Base-by-base conservation (phyloP, 2,888 invertebrate species). In the Ornithoptera priamus region DNA sequence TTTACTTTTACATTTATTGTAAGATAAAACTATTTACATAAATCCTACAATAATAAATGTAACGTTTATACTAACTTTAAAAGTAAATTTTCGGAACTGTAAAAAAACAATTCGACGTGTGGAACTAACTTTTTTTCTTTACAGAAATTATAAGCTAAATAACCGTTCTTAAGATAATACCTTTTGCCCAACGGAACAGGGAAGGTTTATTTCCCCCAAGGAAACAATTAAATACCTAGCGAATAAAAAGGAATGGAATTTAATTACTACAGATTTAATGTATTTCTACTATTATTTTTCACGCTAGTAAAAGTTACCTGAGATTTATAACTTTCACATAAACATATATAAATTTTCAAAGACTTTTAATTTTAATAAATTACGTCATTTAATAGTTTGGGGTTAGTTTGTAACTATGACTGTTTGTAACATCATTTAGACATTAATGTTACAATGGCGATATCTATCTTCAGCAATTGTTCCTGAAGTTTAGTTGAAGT, bases 1-100 rank as follows among this genome's bases (percentile, higher is more conserved):
- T 78, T 80, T 77, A 74, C 73, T 76, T 77, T 76, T 77, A 77
- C 74, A 75, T 72, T 70, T 75, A 75, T 77, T 78, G 79, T 80
- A 80, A 86, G 85, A 84, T 84, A 85, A 84, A 85, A 81, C 85
- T 90, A 90, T 90, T 87, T 90, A 90, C 89, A 90, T 85, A 87
- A 53, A 86, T 83, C 82, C 84, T 85, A 87, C 80, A 79, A 77
- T 73, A 76, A 76, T 82, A 81, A 83, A 83, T 78, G 84, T 84
- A 84, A 79, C 77, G 80, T 81, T 46, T 82, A 84, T 79, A 79
- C 82, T 80, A 82, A 79, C 76, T 79, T 74, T 76, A 76, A 78
- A 30, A 79, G 77, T 79, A 81, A 79, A 79, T 83, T 80, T 77
- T 83, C 78, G 78, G 79, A 76, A 78, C 71, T 74, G 75, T 79